Conservation (phyloP, 2,888 invertebrate species). For the Smittia aterrima region DNA sequence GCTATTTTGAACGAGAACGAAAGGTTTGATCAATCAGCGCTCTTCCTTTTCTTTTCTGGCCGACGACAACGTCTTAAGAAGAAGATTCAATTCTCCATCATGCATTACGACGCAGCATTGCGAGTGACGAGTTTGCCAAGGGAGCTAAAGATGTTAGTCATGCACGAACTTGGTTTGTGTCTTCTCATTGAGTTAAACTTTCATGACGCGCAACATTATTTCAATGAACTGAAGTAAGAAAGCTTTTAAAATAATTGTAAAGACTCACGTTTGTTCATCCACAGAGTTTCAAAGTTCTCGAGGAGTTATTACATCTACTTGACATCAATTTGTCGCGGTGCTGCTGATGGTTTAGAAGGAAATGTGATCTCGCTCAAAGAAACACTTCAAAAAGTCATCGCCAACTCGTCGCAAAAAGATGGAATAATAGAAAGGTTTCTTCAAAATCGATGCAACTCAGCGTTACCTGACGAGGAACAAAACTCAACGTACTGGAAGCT, state of each 20-base stretch:
- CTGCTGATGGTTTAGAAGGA: constrained; percentile 45
- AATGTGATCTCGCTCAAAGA: constrained; percentile 46
- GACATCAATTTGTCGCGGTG: constrained; percentile 54
- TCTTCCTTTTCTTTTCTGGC: constrained; percentile 67
- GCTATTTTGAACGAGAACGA: constrained; percentile 57
- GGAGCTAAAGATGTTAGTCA: constrained; percentile 62
- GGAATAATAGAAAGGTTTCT: constrained; percentile 54
- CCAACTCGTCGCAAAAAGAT: constrained; percentile 51
- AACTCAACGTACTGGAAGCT: constrained; percentile 57
- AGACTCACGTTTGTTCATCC: no score
- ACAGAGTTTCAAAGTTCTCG: constrained; percentile 56
- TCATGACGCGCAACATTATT: constrained; percentile 56
- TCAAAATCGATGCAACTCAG: constrained; percentile 50
- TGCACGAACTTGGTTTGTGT: constrained; percentile 59
- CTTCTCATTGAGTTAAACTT: constrained; percentile 62
- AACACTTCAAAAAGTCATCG: constrained; percentile 47
- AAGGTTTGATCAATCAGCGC: constrained; percentile 61
- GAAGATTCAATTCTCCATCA: constrained; percentile 53
- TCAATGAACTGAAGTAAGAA: constrained; percentile 57
- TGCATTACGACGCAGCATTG: constrained; percentile 59
- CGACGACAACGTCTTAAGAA: constrained; percentile 61
- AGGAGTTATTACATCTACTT: constrained; percentile 65
- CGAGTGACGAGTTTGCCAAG: constrained; percentile 60
- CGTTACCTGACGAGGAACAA: constrained; percentile 45
- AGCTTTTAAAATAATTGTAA: neutral